A percentile compares a stretch with the other conserved stretches of the same genome.
Conservation (phyloP, 2,797 vertebrate species). For the Lutjanus campechanus region DNA sequence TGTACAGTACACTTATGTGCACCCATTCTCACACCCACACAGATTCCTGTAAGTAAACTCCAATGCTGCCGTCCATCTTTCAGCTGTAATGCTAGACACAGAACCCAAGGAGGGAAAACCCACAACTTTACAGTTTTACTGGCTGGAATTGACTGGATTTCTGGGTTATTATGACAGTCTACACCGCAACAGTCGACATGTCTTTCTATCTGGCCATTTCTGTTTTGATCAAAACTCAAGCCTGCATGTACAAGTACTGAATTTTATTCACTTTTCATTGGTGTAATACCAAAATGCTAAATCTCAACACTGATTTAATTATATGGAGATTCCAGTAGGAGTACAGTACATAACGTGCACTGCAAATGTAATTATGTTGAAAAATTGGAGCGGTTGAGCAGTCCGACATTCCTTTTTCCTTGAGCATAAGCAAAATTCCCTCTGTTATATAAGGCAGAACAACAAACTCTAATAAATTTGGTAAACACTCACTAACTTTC, state of each 20-base stretch:
- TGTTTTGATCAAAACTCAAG: slow-evolving; percentile 25
- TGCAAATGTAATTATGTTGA: slow-evolving; percentile 34
- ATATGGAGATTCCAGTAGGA: neutral
- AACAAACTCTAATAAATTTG: slow-evolving; percentile 53
- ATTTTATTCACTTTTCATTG: neutral
- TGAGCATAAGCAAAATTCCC: slow-evolving; percentile 10
- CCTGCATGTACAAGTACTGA: neutral
- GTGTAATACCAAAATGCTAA: slow-evolving; percentile 10
- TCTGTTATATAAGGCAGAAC: slow-evolving; percentile 41
- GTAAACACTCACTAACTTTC: slow-evolving; percentile 39
- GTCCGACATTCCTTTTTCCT: slow-evolving; percentile 23
- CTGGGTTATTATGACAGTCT: slow-evolving; percentile 40
- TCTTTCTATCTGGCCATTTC: slow-evolving; percentile 36
- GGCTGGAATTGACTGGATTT: slow-evolving; percentile 44
- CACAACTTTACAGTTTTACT: slow-evolving; percentile 64
- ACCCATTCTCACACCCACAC: slow-evolving; percentile 80
- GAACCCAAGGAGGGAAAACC: slow-evolving; percentile 59
- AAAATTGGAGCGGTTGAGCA: slow-evolving; percentile 10
- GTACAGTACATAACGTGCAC: slow-evolving; percentile 4
- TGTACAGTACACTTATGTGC: slow-evolving; percentile 45
- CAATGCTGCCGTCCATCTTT: slow-evolving; percentile 64
- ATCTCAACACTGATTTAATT: slow-evolving; percentile 26
- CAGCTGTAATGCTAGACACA: slow-evolving; percentile 73
- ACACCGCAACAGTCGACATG: slow-evolving; percentile 4
- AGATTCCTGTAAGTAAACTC: slow-evolving; percentile 78